These are phyloP conservation scores for Barbus barbus DNA, from an alignment of 2,113 vertebrate genomes.

Conservation along the genomic window DNA sequence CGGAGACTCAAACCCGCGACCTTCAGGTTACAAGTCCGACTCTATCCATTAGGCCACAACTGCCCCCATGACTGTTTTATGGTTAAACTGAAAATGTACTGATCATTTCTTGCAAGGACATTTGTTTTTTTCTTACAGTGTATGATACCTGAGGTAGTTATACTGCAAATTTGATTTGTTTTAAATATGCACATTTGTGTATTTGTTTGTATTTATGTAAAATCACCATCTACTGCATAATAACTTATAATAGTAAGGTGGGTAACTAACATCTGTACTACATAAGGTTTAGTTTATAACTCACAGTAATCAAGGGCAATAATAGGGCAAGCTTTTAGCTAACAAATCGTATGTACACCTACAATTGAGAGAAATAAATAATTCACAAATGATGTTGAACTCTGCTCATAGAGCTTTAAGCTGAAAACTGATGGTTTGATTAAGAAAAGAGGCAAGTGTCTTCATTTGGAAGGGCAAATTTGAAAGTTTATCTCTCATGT, in stretches of 20 bases:
- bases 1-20: no score
- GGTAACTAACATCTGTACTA: neutral
- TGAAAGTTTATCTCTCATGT: slow-evolving; percentile 25
- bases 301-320: neutral
- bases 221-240: neutral
- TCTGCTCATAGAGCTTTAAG: neutral
- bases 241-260: neutral
- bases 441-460: neutral
- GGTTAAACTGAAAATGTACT: no score
- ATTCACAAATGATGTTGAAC: neutral
- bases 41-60: no score
- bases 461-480: slow-evolving; percentile 11
- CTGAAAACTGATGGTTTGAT: neutral
- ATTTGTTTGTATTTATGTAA: neutral
- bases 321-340: neutral
- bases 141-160: neutral
- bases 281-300: neutral
- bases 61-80: no score
- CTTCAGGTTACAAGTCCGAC: no score
- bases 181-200: neutral
- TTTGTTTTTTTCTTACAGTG: neutral
- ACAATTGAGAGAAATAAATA: neutral
- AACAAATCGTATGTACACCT: neutral
- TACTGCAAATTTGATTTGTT: neutral
- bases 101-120: no score